Percentiles rank a stretch among this genome's conserved stretches.
Conservation (phyloP, 23 tunicate species). For the Ciona savignyi region DNA sequence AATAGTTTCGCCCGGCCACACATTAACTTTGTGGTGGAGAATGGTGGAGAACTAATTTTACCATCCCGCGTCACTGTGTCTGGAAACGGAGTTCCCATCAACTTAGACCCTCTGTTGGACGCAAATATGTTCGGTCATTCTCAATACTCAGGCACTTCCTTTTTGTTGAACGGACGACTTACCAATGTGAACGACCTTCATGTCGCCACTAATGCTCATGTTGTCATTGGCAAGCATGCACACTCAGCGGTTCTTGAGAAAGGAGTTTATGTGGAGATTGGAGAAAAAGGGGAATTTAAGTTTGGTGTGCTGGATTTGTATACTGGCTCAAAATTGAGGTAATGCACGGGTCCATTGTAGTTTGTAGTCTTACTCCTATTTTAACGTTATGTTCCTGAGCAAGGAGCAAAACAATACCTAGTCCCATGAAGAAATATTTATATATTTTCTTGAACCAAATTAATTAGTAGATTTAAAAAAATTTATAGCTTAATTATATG, state of each 20-base stretch:
- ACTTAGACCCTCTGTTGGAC: slow-evolving; percentile 1
- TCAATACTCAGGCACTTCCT: background rate
- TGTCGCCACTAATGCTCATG: slow-evolving; percentile 4
- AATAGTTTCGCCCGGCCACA: slow-evolving; percentile 10
- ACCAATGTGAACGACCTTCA: slow-evolving; percentile 14
- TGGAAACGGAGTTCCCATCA: background rate
- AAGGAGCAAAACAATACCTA: too few species aligned
- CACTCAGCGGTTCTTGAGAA: slow-evolving; percentile 22
- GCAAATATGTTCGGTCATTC: background rate
- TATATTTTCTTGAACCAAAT: too few species aligned
- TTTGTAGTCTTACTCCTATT: too few species aligned
- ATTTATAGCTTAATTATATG: too few species aligned
- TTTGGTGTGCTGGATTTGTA: slow-evolving; percentile 8
- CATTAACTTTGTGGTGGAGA: slow-evolving; percentile 11
- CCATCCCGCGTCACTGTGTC: background rate
- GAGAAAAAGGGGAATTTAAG: slow-evolving; percentile 5
- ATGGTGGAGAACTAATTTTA: slow-evolving; percentile 10
- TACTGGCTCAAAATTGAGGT: slow-evolving; percentile 5
- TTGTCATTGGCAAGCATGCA: slow-evolving; percentile 4
- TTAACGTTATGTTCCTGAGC: too few species aligned
- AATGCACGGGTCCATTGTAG: too few species aligned
- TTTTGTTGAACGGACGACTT: slow-evolving; percentile 16
- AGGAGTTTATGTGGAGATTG: slow-evolving; percentile 18
- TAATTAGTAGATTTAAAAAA: too few species aligned
- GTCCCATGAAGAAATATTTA: too few species aligned